Evolutionary conservation across 1,140 invertebrate species (phyloP).

Genomic region (Musca domestica): DNA sequence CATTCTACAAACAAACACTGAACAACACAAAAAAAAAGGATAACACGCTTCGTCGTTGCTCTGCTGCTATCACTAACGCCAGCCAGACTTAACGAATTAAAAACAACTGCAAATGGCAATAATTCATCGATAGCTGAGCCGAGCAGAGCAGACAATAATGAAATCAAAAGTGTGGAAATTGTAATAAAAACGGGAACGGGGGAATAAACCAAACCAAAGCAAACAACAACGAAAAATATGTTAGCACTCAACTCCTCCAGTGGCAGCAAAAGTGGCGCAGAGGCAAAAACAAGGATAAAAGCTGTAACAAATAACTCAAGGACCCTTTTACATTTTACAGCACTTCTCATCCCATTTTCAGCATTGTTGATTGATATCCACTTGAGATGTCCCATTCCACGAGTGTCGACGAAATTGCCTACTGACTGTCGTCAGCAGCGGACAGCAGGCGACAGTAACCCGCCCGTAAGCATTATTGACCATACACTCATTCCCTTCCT

Average conservation of each 20-base stretch:
- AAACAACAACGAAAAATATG: no score
- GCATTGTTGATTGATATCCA: constrained; percentile 15
- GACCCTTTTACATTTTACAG: neutral
- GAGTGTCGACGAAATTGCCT: no score
- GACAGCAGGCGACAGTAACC: no score
- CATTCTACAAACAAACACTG: no score
- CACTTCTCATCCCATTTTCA: neutral
- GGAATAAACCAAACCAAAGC: no score
- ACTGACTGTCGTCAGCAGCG: no score
- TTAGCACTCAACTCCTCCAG: no score
- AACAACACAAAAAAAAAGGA: constrained; percentile 2
- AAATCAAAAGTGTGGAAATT: constrained; percentile 22
- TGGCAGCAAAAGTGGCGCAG: no score
- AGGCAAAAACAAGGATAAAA: no score
- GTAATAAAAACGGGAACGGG: neutral
- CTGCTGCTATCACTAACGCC: neutral
- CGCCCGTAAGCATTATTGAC: neutral
- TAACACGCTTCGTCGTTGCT: neutral
- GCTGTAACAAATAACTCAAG: no score
- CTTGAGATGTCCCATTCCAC: constrained; percentile 3
- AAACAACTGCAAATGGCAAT: constrained; percentile 1
- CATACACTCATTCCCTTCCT: neutral
- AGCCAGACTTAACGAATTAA: neutral
- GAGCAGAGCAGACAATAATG: neutral
- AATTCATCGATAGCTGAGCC: neutral